Conservation (phyloP, 64 coral and sea anemone species). For the Stichodactyla helianthus region DNA sequence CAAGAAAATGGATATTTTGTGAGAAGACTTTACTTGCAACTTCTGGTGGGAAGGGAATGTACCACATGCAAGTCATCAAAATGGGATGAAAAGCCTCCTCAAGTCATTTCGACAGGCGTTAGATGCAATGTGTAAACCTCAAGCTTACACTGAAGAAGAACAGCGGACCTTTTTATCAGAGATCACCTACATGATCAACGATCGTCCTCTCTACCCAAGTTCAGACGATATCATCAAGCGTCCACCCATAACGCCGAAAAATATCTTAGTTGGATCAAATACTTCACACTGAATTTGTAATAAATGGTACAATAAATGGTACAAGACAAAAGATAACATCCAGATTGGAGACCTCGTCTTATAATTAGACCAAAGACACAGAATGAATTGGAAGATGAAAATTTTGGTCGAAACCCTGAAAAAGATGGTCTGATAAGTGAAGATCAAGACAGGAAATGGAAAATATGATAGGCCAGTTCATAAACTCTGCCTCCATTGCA, state of each 20-base stretch:
- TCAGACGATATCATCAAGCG: constrained; percentile 49
- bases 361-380: constrained; percentile 44
- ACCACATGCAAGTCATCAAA: constrained; percentile 58
- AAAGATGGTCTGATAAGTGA: constrained; percentile 52
- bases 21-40: neutral
- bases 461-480: constrained; percentile 1
- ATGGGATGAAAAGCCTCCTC: constrained; percentile 45
- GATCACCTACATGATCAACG: constrained; percentile 39
- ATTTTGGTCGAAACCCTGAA: constrained; percentile 39
- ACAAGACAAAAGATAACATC: constrained; percentile 35
- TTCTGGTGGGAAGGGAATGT: too few species aligned
- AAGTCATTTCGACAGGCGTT: constrained; percentile 51
- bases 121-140: neutral
- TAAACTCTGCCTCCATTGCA: constrained; percentile 15
- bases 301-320: constrained; percentile 64
- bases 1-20: too few species aligned
- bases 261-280: constrained; percentile 20
- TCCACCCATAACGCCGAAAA: constrained; percentile 48
- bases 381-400: constrained; percentile 38
- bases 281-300: constrained; percentile 40
- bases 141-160: constrained; percentile 36
- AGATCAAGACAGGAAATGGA: constrained; percentile 42
- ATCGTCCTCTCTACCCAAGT: constrained; percentile 48
- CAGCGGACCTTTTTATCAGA: constrained; percentile 51
- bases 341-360: constrained; percentile 45